Conservation (phyloP, 2,888 invertebrate species). For the Acrobasis suavella region DNA sequence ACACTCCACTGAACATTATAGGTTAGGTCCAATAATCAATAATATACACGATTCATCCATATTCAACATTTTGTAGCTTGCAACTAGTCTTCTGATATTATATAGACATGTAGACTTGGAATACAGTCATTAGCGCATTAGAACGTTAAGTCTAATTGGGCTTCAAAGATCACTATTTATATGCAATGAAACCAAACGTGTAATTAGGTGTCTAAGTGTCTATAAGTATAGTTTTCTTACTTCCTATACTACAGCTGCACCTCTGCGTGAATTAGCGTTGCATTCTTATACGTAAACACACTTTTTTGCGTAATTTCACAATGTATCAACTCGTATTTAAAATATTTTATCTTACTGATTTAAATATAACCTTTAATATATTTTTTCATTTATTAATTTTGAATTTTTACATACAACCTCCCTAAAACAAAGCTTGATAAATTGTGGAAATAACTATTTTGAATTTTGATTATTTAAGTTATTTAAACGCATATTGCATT, state of each 20-base stretch:
- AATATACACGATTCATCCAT: background rate
- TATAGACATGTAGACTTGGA: slow-evolving; percentile 9
- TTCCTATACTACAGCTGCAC: too few species aligned
- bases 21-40: background rate
- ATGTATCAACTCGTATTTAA: too few species aligned
- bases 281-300: too few species aligned
- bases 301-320: too few species aligned
- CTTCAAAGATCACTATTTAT: background rate
- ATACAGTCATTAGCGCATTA: background rate
- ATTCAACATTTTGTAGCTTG: slow-evolving; percentile 1
- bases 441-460: background rate
- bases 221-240: too few species aligned
- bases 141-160: background rate
- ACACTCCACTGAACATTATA: slow-evolving; percentile 5
- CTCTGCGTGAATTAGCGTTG: too few species aligned
- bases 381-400: background rate
- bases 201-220: background rate
- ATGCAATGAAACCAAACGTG: background rate
- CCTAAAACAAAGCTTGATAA: background rate
- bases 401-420: background rate
- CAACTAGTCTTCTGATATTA: slow-evolving; percentile 7
- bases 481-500: background rate
- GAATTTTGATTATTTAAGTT: background rate
- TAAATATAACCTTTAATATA: too few species aligned
- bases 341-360: too few species aligned